Conservation (phyloP, 2,888 invertebrate species). For the Pterostichus madidus region DNA sequence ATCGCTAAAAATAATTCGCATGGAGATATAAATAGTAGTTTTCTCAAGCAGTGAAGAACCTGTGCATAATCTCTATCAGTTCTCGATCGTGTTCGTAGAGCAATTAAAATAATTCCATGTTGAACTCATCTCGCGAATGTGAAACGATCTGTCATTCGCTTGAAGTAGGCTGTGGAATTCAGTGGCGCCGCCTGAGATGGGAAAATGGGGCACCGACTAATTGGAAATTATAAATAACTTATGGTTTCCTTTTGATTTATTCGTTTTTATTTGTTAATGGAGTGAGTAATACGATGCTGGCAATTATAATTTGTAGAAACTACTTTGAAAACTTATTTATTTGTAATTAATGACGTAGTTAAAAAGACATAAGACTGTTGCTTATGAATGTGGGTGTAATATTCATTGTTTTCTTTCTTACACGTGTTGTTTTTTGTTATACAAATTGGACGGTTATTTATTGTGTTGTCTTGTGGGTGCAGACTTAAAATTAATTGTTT, state of each 20-base stretch:
- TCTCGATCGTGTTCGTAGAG: conserved; percentile 20
- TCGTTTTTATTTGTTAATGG: conserved; percentile 24
- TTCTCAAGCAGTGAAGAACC: background rate
- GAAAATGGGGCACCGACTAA: conserved; percentile 51
- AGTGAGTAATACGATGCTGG: background rate
- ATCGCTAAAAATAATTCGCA: background rate
- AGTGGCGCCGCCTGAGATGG: conserved; percentile 38
- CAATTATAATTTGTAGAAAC: background rate
- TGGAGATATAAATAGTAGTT: background rate
- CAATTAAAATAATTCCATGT: conserved; percentile 63
- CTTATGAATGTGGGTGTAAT: background rate
- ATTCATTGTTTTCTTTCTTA: background rate
- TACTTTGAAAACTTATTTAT: background rate
- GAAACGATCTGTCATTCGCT: conserved; percentile 57
- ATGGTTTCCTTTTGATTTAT: conserved; percentile 11
- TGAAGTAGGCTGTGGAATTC: conserved; percentile 57
- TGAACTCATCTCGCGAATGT: conserved; percentile 53
- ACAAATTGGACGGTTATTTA: background rate
- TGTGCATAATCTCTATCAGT: conserved; percentile 11
- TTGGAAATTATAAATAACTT: conserved; percentile 51
- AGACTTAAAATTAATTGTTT: conserved; percentile 1
- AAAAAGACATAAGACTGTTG: too few species aligned
- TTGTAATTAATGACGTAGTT: background rate
- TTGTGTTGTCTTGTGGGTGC: background rate
- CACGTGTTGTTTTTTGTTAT: conserved; percentile 1